Base-by-base conservation (phyloP, 2,113 vertebrate genomes). In the Semicossyphus pulcher region DNA sequence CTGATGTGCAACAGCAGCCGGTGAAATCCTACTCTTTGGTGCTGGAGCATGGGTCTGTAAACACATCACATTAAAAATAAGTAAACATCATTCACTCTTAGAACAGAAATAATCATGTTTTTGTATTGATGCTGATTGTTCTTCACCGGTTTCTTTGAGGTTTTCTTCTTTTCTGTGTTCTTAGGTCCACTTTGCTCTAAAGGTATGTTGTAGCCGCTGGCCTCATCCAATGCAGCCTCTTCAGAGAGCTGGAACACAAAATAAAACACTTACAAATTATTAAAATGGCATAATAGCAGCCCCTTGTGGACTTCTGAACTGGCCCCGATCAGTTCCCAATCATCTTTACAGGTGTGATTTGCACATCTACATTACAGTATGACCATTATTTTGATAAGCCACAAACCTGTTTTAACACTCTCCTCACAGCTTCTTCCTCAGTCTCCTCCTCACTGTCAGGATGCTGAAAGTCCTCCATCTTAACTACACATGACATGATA, bases 161-260 rank as follows among this genome's bases (percentile, higher is more conserved):
- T 6, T 11, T 76, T 79, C 16, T 86, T 82, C 32, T 87, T 88
- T 39, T 93, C 90, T 15, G 20, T 78, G 82, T 89, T 93, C 83
- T 77, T 82, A 0, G 91, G 89, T 18, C 85, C 90, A 28, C 81
- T 90, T 21, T 87, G 88, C 82, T 96, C 94, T 26, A 87, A 90
- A n/a, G 93, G 95, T 83, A 96, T 97, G 88, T 98, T 98, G 88
- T 96, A 98, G 69, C 97, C 97, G 73, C 96, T 96, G 80, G 96
- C 96, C 84, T 97, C 95, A 83, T 98, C 98, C 66, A 99, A 76
- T 4, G 92, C 91, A 65, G 95, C 92, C 87, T 99, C 98, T 73
- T 99, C 96, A 60, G 95, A 94, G 23, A 99, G 93, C 98, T 99
- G 68, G 18, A 72, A 49, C 5, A 80, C 72, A 83, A 68, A 12